phyloP scores from a whole-genome alignment of 2,797 vertebrate genomes.

The Pangasius krempfi region DNA sequence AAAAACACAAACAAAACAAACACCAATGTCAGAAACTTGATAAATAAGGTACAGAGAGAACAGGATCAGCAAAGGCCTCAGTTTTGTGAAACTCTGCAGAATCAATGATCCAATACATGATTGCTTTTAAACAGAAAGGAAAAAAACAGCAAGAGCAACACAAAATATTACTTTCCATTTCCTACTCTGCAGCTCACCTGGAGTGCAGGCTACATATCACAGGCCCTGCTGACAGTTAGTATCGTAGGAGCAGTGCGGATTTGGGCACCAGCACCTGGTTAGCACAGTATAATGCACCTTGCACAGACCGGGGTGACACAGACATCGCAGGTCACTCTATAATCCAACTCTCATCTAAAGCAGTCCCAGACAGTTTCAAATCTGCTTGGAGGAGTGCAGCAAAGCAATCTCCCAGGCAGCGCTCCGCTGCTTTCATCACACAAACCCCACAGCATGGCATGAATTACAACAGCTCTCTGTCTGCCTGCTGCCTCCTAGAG shows the following conservation, averaged over 20 bases:
- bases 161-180: slow-evolving; percentile 52
- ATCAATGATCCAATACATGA: slow-evolving; percentile 44
- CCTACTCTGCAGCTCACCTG: slow-evolving; percentile 40
- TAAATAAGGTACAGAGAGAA: slow-evolving; percentile 35
- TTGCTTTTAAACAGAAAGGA: slow-evolving; percentile 40
- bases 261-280: slow-evolving; percentile 91
- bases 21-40: slow-evolving; percentile 61
- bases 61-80: slow-evolving; percentile 25
- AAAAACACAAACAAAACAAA: slow-evolving; percentile 59
- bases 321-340: slow-evolving; percentile 98
- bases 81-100: slow-evolving; percentile 35
- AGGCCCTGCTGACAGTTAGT: slow-evolving; percentile 87
- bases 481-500: slow-evolving; percentile 87
- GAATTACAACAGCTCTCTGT: slow-evolving; percentile 98
- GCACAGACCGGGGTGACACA: slow-evolving; percentile 96
- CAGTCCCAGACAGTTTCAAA: slow-evolving; percentile 97
- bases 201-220: slow-evolving; percentile 71
- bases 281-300: slow-evolving; percentile 94
- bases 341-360: slow-evolving; percentile 99
- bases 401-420: slow-evolving; percentile 99
- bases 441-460: slow-evolving; percentile 98
- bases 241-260: slow-evolving; percentile 85
- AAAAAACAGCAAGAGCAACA: slow-evolving; percentile 43
- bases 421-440: slow-evolving; percentile 99
- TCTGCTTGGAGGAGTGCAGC: slow-evolving; percentile 98